phyloP scores from a whole-genome alignment of 2,888 invertebrate genomes.

The Papilio demoleus region DNA sequence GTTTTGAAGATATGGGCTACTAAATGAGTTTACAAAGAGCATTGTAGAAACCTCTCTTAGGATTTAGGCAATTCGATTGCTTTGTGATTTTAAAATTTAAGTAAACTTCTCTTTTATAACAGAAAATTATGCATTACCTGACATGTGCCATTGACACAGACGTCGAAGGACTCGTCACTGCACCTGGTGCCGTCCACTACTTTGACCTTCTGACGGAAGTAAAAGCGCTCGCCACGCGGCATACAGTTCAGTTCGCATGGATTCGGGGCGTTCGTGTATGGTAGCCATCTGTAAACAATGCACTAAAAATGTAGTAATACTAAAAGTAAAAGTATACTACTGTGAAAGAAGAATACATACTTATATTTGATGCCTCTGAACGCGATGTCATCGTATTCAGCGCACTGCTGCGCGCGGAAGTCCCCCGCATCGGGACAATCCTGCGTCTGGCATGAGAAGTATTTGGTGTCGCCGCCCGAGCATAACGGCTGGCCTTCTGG shows the following conservation, averaged over 20 bases:
- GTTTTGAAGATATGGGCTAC: too few species aligned
- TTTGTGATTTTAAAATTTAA: too few species aligned
- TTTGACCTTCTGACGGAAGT: conserved; percentile 91
- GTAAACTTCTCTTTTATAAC: not conserved
- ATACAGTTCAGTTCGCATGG: conserved; percentile 98
- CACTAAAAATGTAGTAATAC: too few species aligned
- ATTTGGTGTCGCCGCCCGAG: conserved; percentile 90
- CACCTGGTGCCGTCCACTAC: conserved; percentile 94
- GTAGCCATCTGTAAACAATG: conserved; percentile 88
- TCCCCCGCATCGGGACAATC: conserved; percentile 92
- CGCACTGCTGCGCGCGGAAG: conserved; percentile 95
- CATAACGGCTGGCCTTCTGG: conserved; percentile 86
- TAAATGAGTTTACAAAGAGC: too few species aligned
- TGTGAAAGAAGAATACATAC: conserved; percentile 67
- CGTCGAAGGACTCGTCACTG: conserved; percentile 91
- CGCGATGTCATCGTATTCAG: conserved; percentile 90
- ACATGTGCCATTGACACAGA: conserved; percentile 97
- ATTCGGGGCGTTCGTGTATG: conserved; percentile 93
- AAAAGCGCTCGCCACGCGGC: conserved; percentile 95
- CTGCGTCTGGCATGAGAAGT: conserved; percentile 96
- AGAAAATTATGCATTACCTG: conserved; percentile 82
- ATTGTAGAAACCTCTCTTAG: too few species aligned
- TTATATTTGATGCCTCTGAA: conserved; percentile 93
- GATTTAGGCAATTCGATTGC: too few species aligned
- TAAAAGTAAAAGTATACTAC: too few species aligned